phyloP scores from a whole-genome alignment of 2,797 vertebrate genomes.

The Danio tinwini region DNA sequence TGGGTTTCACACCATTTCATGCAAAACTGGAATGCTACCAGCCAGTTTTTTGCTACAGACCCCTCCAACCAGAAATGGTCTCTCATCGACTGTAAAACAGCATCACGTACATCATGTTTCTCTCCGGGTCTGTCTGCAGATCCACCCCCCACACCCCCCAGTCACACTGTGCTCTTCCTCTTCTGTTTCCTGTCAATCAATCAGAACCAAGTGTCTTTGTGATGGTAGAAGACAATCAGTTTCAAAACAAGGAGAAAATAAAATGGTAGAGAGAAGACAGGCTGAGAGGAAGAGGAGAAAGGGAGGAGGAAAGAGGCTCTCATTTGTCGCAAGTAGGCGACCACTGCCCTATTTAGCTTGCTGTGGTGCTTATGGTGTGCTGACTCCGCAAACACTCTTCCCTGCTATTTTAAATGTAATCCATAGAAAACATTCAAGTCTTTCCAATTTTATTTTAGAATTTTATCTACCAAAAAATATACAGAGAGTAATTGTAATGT shows the following conservation, averaged over 20 bases:
- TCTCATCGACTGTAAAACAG: conserved; percentile 64
- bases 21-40: conserved; percentile 71
- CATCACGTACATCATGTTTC: conserved; percentile 39
- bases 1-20: conserved; percentile 80
- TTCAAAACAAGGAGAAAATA: conserved; percentile 78
- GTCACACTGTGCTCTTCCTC: conserved; percentile 85
- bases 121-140: conserved; percentile 48
- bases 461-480: neutral
- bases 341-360: conserved; percentile 36
- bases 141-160: conserved; percentile 62
- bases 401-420: neutral
- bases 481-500: neutral
- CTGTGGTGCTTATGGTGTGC: conserved; percentile 64
- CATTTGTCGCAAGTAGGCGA: conserved; percentile 52
- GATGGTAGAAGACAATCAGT: conserved; percentile 89
- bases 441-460: neutral
- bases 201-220: conserved; percentile 88
- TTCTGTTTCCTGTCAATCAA: conserved; percentile 86
- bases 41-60: conserved; percentile 66
- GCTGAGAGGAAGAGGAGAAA: conserved; percentile 51
- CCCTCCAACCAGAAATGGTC: conserved; percentile 67
- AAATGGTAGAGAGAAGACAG: conserved; percentile 74
- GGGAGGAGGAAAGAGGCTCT: conserved; percentile 76
- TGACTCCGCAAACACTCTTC: conserved; percentile 23
- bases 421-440: neutral